Evolutionary conservation across 2,888 invertebrate genomes (phyloP).

Genomic region (Lamellibrachia columna): DNA sequence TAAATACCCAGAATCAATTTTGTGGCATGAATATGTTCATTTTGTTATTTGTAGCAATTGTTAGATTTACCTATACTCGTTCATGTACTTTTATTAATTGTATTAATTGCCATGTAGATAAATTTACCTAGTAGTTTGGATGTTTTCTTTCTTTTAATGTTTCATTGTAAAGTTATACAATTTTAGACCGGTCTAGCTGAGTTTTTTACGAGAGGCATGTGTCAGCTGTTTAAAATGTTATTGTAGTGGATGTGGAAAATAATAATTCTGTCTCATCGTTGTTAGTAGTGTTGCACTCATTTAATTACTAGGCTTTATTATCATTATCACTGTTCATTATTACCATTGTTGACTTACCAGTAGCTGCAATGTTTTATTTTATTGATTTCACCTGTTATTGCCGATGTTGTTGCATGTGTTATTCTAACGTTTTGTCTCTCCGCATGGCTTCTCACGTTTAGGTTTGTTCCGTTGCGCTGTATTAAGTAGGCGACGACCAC

Average conservation of each 20-base stretch:
- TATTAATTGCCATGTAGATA: slow-evolving; percentile 10
- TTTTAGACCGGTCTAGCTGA: not conserved
- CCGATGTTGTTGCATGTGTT: slow-evolving; percentile 12
- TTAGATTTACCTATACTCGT: not conserved
- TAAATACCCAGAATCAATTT: not conserved
- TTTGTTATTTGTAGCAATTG: not conserved
- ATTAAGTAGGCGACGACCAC: not conserved
- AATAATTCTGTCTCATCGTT: not conserved
- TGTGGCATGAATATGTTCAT: slow-evolving; percentile 10
- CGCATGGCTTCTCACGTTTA: slow-evolving; percentile 11
- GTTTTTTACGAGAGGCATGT: not conserved
- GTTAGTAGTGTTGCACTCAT: not conserved
- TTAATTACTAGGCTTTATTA: slow-evolving; percentile 12
- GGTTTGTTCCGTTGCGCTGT: slow-evolving; percentile 16
- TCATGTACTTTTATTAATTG: not conserved
- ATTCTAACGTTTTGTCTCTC: slow-evolving; percentile 16
- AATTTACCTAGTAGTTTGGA: slow-evolving; percentile 10
- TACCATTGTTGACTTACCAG: not conserved
- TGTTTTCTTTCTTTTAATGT: slow-evolving; percentile 6
- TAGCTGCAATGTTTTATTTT: not conserved
- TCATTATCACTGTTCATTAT: not conserved
- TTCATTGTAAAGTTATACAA: not conserved
- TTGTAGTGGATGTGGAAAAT: not conserved
- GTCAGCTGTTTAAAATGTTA: not conserved
- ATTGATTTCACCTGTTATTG: slow-evolving; percentile 8